Evolutionary conservation across 2,888 invertebrate genomes (phyloP).

Genomic region (Ectemnius continuus): DNA sequence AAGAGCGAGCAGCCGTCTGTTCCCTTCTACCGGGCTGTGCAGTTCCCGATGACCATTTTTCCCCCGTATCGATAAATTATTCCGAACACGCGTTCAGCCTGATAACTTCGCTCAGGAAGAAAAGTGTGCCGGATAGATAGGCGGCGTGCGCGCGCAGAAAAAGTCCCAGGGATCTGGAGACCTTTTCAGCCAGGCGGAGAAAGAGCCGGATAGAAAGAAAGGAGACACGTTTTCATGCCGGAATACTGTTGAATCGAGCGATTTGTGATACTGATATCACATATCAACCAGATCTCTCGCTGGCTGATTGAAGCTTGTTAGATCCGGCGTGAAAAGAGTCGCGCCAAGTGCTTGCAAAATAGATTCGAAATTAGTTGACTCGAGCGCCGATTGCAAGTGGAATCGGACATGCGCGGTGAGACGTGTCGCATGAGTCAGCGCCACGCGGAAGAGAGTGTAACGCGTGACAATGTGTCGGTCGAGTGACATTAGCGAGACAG

Average conservation of each 20-base stretch:
- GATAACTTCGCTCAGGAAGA: background rate
- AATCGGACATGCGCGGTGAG: conserved; percentile 4
- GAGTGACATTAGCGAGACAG: conserved; percentile 7
- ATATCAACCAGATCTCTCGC: background rate
- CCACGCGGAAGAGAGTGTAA: conserved; percentile 3
- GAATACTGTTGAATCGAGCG: background rate
- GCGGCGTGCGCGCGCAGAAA: background rate
- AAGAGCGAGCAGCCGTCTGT: background rate
- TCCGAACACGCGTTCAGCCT: background rate
- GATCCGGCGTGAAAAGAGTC: background rate
- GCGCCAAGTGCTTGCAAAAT: background rate
- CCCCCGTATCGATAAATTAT: background rate
- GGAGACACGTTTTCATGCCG: background rate
- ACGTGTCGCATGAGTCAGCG: conserved; percentile 17
- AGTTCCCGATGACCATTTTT: conserved; percentile 16
- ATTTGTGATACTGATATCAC: background rate
- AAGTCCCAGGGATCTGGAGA: background rate
- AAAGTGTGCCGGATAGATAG: background rate
- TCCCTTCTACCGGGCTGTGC: conserved; percentile 4
- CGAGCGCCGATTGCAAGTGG: background rate
- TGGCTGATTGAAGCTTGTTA: background rate
- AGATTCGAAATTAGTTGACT: background rate
- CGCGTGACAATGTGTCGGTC: conserved; percentile 15
- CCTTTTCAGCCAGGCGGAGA: background rate
- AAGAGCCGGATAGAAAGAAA: too few relatives aligned